Evolutionary conservation across 1,140 invertebrate genomes (phyloP).

Genomic region (Cherax quadricarinatus): DNA sequence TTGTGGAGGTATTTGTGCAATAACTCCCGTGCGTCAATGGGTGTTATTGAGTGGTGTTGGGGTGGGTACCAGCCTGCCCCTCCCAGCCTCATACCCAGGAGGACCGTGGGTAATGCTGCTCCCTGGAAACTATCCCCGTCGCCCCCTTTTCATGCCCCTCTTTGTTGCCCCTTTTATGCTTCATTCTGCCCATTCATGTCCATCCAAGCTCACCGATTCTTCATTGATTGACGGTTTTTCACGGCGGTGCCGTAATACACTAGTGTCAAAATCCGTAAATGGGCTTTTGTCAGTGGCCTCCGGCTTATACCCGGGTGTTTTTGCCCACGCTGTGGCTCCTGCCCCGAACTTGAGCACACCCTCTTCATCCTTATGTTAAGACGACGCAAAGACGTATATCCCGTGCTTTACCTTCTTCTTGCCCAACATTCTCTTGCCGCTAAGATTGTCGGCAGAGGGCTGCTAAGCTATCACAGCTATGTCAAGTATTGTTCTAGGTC

Average conservation of each 20-base stretch:
- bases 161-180: constrained; percentile 65
- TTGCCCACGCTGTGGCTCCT: constrained; percentile 8
- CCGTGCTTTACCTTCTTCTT: neutral
- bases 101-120: constrained; percentile 21
- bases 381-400: neutral
- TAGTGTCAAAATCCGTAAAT: constrained; percentile 67
- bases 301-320: constrained; percentile 28
- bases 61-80: neutral
- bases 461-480: constrained; percentile 43
- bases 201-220: constrained; percentile 43
- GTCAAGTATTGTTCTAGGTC: constrained; percentile 47
- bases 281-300: constrained; percentile 33
- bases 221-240: constrained; percentile 50
- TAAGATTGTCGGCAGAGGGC: constrained; percentile 20
- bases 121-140: neutral
- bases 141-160: constrained; percentile 15
- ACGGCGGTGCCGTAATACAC: constrained; percentile 48
- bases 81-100: neutral
- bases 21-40: neutral
- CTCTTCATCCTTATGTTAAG: neutral
- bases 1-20: neutral
- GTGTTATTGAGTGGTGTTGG: constrained; percentile 2
- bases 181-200: constrained; percentile 57
- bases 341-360: neutral
- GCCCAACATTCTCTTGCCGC: neutral